These are phyloP conservation scores for Buceros bicornis DNA, from an alignment of 2,797 vertebrate species.

Conservation along the genomic window DNA sequence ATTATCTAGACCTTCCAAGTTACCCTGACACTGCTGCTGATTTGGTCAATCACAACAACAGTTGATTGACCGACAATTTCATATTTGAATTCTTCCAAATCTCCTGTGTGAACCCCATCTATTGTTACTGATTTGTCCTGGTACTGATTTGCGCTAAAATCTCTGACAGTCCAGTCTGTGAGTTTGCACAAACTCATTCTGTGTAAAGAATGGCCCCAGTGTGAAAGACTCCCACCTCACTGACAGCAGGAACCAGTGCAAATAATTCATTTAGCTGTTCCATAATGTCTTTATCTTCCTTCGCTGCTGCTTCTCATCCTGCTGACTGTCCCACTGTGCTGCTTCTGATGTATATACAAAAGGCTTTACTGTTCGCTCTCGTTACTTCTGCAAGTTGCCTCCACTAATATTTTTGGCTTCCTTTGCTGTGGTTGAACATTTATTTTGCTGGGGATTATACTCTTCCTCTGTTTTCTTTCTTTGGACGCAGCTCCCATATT, in stretches of 20 bases:
- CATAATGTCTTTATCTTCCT: conserved; percentile 44
- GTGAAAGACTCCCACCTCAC: conserved; percentile 25
- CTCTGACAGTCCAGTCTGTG: neutral
- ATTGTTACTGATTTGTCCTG: neutral
- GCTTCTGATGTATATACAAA: conserved; percentile 25
- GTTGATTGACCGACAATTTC: neutral
- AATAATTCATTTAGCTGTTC: conserved; percentile 41
- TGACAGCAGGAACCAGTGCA: neutral
- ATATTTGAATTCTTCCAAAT: neutral
- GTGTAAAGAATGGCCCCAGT: conserved; percentile 21
- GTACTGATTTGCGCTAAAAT: neutral
- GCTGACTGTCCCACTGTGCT: neutral
- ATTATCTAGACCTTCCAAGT: neutral
- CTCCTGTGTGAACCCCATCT: neutral
- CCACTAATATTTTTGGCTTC: conserved; percentile 40
- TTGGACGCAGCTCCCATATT: neutral
- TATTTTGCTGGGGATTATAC: conserved; percentile 37
- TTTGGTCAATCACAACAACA: neutral
- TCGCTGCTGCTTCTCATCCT: conserved; percentile 41
- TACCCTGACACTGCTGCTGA: neutral
- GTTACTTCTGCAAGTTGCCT: conserved; percentile 4
- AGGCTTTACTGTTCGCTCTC: conserved; percentile 22
- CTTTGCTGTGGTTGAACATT: conserved; percentile 47
- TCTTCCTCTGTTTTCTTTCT: conserved; percentile 52
- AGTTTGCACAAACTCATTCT: neutral